Evolutionary conservation across 2,888 invertebrate species (phyloP).

Genomic region (Hoplodrina ambigua): DNA sequence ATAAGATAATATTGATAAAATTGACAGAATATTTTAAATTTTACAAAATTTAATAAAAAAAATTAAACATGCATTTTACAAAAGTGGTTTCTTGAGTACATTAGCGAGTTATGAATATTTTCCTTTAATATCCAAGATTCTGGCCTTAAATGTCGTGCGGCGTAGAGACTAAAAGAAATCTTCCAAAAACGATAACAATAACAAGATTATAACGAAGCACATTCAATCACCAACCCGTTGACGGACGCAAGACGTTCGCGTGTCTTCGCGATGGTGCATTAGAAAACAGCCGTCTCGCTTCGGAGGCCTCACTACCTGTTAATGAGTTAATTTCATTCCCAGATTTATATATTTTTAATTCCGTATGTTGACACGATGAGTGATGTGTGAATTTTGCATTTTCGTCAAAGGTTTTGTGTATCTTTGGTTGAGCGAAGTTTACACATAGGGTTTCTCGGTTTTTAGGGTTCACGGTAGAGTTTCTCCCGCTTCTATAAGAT

Average conservation of each 20-base stretch:
- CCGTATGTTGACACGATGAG: slow-evolving; percentile 38
- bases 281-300: slow-evolving; percentile 57
- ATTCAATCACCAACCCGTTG: slow-evolving; percentile 25
- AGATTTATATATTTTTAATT: slow-evolving; percentile 49
- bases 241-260: slow-evolving; percentile 37
- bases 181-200: slow-evolving; percentile 11
- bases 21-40: too few relatives aligned
- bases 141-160: too few relatives aligned
- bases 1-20: too few relatives aligned
- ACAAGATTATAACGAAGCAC: slow-evolving; percentile 1
- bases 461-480: too few relatives aligned
- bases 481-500: too few relatives aligned
- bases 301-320: slow-evolving; percentile 29
- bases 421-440: background rate
- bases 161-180: slow-evolving; percentile 24
- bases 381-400: slow-evolving; percentile 42
- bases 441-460: too few relatives aligned
- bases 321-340: slow-evolving; percentile 53
- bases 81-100: too few relatives aligned
- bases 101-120: too few relatives aligned
- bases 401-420: background rate
- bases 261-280: slow-evolving; percentile 42
- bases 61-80: too few relatives aligned
- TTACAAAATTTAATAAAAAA: too few relatives aligned
- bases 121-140: too few relatives aligned